Evolutionary conservation across 2,888 invertebrate genomes (phyloP), one percentile per base, ranked within the genome.

Genomic region (Trissolcus brochymenae): DNA sequence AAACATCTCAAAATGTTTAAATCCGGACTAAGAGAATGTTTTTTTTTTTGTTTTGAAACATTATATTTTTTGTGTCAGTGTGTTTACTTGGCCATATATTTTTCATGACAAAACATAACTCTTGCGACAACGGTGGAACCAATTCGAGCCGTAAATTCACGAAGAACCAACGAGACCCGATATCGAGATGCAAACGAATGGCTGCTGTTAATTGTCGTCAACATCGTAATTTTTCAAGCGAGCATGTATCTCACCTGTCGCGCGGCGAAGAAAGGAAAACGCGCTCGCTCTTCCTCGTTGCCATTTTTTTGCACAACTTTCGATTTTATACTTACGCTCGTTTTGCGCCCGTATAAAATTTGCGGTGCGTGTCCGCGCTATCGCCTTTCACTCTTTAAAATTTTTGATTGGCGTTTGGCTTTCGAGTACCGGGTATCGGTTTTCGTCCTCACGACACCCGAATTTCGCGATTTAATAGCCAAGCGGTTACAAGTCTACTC

Each of bases 381-480:
- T 70, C 54, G 70, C 68, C 76, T 79, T 79, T 76, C 79, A 77
- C 77, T 77, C 72, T 74, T 68, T 57, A 77, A 79, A 79, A 73
- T 35, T 59, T 75, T 72, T 79, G 75, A 77, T 77, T 77, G 71
- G 68, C 75, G 54, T 61, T 59, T 70, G 74, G 21, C 67, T 74
- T 57, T 67, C 67, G 62, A 74, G 64, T 54, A 55, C 60, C 73
- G 56, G 73, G 43, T 61, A 68, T 70, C 60, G 53, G 65, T 65
- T 65, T 53, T 54, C 59, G 53, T 64, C 35, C 35, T 61, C 56
- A 59, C 46, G 54, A 66, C 70, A 53, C 56, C 61, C 60, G 51
- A 64, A 75, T 59, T 59, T 61, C 49, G 55, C 54, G 60, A 62
- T 62, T 71, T 71, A 71, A 62, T 57, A 51, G 61, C 50, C 50